Percentiles rank a stretch among this genome's conserved stretches.
phyloP scores from a whole-genome alignment of 2,888 invertebrate genomes.

The Plebejus anna region DNA sequence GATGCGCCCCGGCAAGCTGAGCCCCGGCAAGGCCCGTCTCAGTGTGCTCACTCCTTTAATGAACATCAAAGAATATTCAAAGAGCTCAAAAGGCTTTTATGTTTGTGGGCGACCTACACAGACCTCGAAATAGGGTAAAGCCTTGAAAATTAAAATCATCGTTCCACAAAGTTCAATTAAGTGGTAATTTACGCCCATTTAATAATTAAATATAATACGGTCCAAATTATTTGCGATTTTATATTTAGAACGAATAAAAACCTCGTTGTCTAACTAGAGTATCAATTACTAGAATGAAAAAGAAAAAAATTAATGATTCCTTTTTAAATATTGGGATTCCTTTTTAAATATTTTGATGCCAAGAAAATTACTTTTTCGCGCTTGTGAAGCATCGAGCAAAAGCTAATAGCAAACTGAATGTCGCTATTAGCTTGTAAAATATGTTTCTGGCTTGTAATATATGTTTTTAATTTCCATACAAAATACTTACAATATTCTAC shows the following conservation, averaged over 20 bases:
- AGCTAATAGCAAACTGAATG: neutral
- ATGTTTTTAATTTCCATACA: slow-evolving; percentile 11
- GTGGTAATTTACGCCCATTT: neutral
- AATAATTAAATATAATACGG: no score
- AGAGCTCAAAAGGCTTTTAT: neutral
- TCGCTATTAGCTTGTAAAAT: neutral
- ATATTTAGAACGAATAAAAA: no score
- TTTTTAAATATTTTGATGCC: neutral
- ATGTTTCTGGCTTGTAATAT: slow-evolving; percentile 16
- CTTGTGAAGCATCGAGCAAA: neutral
- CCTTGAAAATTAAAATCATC: neutral
- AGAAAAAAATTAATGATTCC: no score
- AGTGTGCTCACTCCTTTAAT: neutral
- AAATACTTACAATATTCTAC: neutral
- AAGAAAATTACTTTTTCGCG: neutral
- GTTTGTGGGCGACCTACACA: neutral
- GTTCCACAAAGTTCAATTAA: neutral
- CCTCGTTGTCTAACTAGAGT: no score
- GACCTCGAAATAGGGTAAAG: neutral
- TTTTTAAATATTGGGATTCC: no score
- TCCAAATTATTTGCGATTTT: no score
- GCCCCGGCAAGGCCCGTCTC: no score
- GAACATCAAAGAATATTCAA: neutral
- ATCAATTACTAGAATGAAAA: no score
- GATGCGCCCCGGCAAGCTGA: no score